These are phyloP conservation scores for Takifugu flavidus DNA, from an alignment of 2,113 vertebrate species.

Conservation along the genomic window DNA sequence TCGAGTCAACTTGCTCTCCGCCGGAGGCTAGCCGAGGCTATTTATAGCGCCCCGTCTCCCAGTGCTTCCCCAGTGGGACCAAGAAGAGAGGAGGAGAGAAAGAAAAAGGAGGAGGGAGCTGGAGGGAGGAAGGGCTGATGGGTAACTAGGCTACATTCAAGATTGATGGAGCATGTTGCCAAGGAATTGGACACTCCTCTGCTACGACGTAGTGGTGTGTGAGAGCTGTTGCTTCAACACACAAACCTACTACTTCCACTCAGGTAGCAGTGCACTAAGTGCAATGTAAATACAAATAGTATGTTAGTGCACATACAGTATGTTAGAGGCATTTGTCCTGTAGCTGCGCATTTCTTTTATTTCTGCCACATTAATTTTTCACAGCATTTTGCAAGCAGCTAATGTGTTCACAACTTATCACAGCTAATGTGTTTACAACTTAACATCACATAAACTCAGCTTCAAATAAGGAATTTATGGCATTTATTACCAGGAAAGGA, in stretches of 20 bases:
- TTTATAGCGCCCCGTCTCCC: slow-evolving; percentile 67
- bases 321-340: no score
- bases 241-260: slow-evolving; percentile 26
- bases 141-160: slow-evolving; percentile 65
- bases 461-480: no score
- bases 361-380: no score
- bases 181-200: slow-evolving; percentile 37
- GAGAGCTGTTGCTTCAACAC: not conserved
- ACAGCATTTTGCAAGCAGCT: no score
- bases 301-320: not conserved
- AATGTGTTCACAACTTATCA: no score
- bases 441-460: no score
- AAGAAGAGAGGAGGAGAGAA: slow-evolving; percentile 40
- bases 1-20: slow-evolving; percentile 56
- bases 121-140: slow-evolving; percentile 38
- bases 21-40: slow-evolving; percentile 56
- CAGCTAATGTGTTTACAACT: no score
- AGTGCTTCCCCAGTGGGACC: slow-evolving; percentile 57
- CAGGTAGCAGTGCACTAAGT: slow-evolving; percentile 26
- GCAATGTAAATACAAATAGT: not conserved
- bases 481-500: no score
- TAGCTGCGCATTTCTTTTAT: no score
- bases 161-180: slow-evolving; percentile 59
- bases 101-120: slow-evolving; percentile 15
- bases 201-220: slow-evolving; percentile 11